Base-by-base conservation (phyloP, 2,113 vertebrate genomes). In the Pteronura brasiliensis region DNA sequence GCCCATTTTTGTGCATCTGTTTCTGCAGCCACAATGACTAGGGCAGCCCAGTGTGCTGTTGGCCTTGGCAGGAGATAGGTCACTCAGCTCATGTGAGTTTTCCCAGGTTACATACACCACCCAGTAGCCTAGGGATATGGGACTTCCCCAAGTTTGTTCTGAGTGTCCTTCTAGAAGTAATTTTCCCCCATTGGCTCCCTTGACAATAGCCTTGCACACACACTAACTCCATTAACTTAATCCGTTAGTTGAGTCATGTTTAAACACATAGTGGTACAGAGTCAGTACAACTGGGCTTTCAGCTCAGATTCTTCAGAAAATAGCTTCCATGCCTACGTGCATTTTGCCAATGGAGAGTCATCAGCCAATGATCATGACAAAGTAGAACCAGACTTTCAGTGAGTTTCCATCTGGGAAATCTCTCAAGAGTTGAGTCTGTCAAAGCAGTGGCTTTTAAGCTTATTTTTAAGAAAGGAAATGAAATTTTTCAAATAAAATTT, bases 371-470 rank as follows among this genome's bases (percentile, higher is more conserved):
- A 47, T 47, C 3, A 0, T 34, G 89, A 59, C 65, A 89, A 57
- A 93, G 52, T 5, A 72, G 74, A 87, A 91, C 82, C 94, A 97
- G 94, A 91, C 27, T 39, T 80, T 21, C 85, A 67, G 82, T 86
- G 86, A 98, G 63, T 96, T 96, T 97, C 95, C 96, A 95, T 95
- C 89, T 92, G 74, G 94, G 89, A 57, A 95, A 77, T 49, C 14
- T 80, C 86, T 84, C 92, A 92, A 90, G 89, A 80, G 17, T 18
- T 4, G 72, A 91, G 42, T 69, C n/a, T 17, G 59, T 85, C 89
- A 72, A 93, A 94, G 59, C 8, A 71, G 39, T 36, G 77, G 44
- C 34, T 84, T 65, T 91, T 20, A 88, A 72, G 55, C 25, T 72
- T 44, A 3, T 18, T 39, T 55, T 87, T 90, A 44, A 67, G 44